Conservation (phyloP, 2,888 invertebrate genomes). For the Poecilobothrus nobilitatus region DNA sequence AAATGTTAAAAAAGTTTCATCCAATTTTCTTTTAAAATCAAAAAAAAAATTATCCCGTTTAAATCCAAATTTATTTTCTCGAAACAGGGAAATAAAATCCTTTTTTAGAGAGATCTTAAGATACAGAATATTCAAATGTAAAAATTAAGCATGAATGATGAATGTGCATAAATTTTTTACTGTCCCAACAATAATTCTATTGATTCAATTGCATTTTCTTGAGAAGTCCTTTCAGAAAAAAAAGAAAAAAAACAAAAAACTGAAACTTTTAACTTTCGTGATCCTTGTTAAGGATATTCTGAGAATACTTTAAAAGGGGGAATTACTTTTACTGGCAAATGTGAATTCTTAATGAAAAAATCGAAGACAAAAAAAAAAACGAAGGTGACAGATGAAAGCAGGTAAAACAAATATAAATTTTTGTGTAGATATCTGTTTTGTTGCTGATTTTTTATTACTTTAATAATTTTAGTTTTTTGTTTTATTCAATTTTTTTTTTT, state of each 20-base stretch:
- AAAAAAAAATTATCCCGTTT: constrained; percentile 14
- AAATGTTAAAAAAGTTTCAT: too few species aligned
- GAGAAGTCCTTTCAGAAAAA: too few species aligned
- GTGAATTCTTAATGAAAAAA: too few species aligned
- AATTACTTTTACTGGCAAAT: not conserved
- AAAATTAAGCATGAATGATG: constrained; percentile 6
- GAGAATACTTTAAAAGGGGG: not conserved
- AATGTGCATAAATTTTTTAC: not conserved
- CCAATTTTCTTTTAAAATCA: not conserved
- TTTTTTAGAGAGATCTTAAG: too few species aligned
- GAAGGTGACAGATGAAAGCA: constrained; percentile 10
- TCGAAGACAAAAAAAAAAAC: not conserved
- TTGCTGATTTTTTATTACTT: not conserved
- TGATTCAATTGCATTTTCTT: too few species aligned
- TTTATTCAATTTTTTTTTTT: not conserved
- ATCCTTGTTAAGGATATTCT: not conserved
- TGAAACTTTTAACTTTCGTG: not conserved
- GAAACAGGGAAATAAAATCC: too few species aligned
- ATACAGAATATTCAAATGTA: not conserved
- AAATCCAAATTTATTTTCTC: too few species aligned
- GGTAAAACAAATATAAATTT: constrained; percentile 45
- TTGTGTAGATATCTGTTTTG: constrained; percentile 26
- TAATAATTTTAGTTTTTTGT: too few species aligned
- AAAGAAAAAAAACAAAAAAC: too few species aligned
- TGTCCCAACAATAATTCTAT: too few species aligned